phyloP scores from a whole-genome alignment of 2,113 vertebrate genomes.

The Aplodontia rufa region DNA sequence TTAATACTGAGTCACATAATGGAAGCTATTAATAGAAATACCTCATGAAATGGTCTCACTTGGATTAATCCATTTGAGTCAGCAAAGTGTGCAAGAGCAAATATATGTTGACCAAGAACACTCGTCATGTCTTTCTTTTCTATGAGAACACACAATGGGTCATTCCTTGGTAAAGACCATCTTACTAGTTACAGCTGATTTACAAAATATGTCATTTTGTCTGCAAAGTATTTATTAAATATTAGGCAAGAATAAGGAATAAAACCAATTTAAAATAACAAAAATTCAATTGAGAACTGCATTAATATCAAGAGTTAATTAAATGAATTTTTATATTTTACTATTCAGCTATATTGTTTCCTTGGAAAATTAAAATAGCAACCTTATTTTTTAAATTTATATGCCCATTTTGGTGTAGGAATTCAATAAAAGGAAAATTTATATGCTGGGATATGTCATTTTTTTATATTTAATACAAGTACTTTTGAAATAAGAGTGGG shows the following conservation, averaged over 20 bases:
- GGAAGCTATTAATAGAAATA: conserved; percentile 51
- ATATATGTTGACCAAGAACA: neutral
- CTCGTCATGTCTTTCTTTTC: conserved; percentile 52
- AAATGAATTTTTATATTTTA: neutral
- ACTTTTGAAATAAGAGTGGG: conserved; percentile 39
- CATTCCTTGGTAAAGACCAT: conserved; percentile 19
- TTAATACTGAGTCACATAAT: conserved; percentile 56
- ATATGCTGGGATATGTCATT: conserved; percentile 37
- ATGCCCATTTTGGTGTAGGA: conserved; percentile 57
- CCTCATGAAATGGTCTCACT: neutral
- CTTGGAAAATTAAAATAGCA: neutral
- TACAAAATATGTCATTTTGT: neutral
- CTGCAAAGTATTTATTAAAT: neutral
- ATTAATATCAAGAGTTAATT: neutral
- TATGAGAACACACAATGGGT: neutral
- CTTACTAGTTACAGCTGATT: neutral
- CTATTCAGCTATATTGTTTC: neutral
- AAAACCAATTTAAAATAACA: neutral
- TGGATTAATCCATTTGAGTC: conserved; percentile 45
- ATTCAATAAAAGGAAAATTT: conserved; percentile 62
- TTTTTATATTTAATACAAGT: conserved; percentile 55
- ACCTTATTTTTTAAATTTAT: neutral
- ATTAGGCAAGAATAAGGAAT: neutral
- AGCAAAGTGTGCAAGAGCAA: conserved; percentile 8
- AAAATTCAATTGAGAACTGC: neutral